Evolutionary conservation across 2,888 invertebrate genomes (phyloP), one percentile per base, ranked within the genome.

Genomic region (Cheilosia pagana): DNA sequence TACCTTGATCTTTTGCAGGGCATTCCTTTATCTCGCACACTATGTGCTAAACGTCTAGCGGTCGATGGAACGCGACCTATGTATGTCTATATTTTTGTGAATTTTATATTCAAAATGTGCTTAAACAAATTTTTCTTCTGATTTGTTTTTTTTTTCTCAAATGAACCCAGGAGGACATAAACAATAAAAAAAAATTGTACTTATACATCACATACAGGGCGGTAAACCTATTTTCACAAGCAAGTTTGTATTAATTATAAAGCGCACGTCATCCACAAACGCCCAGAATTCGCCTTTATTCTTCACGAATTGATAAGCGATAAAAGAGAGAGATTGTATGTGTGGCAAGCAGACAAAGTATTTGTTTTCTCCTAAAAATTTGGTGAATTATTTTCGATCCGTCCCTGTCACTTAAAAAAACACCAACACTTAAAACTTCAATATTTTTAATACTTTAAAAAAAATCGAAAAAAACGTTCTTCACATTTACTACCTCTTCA

Each of bases 241-340:
- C 35, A 59, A 55, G 53, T 41, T 57, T 50, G 21, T 21, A 21
- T 48, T 21, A 48, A 21, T 41, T 31, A 19, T 12, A 12, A 12
- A 12, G 62, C 76, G 70, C 63, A 76, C 71, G 60, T 81, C 74
- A 79, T 81, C 75, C 85, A 85, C 85, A 85, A 85, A 76, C 59
- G 82, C 82, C 77, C 71, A 82, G 82, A 82, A 82, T 82, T 77
- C 82, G 77, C 77, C 82, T 82, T 81, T 77, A 77, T 45, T 23
- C 53, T 28, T 21, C 68, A n/a, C 39, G 52, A 31, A 65, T 60
- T 67, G 35, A 41, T 31, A 74, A 62, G 83, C 83, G 83, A 68
- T 74, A 63, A 83, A 83, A 83, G 83, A 79, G 82, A 83, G 82
- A 83, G 82, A 78, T 79, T 82, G 74, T 74, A 68, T 83, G 83